Base-by-base conservation (phyloP, 1,140 invertebrate species). In the Megathymus violae region DNA sequence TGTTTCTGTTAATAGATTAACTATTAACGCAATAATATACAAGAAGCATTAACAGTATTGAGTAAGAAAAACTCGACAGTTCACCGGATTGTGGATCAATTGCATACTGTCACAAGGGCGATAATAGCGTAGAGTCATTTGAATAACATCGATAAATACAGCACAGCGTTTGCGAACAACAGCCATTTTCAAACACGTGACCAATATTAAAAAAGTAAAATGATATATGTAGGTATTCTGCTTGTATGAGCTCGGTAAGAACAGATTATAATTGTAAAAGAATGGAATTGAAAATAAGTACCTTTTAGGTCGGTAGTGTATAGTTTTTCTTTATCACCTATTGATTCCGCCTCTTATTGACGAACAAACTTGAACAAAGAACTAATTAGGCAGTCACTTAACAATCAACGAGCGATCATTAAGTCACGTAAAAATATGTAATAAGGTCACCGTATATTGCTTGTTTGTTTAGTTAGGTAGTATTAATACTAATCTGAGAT, bases 111-210 rank as follows among this genome's bases (percentile, higher is more conserved):
- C 13, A 56, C 19, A 58, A 43, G 41, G 41, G 25, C 54, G 54
- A 58, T 46, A 44, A 46, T 58, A 34, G 41, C 40, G 14, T 58
- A 31, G 27, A 4, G 19, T 22, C 2, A 22, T 22, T 22, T 5
- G 38, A 56, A 44, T 44, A 56, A 43, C 27, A 44, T 58, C 41
- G 54, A 58, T 34, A 58, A 14, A n/a, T n/a, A n/a, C n/a, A 58
- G 38, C 27, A 17, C 11, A 58, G 41, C 27, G 13, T 50, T 50
- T 27, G 47, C 31, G 47, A n/a, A n/a, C n/a, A 48, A 16, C 46
- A 56, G 50, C 41, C 64, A 48, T 61, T 48, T 62, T 58, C 5
- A 27, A 22, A 15, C 58, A 61, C 64, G 64, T 66, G 50, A 66
- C 43, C 50, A 66, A 50, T 58, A 58, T 44, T 41, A 56, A 54